Base-by-base conservation (phyloP, 2,797 vertebrate genomes). In the Lemur catta region DNA sequence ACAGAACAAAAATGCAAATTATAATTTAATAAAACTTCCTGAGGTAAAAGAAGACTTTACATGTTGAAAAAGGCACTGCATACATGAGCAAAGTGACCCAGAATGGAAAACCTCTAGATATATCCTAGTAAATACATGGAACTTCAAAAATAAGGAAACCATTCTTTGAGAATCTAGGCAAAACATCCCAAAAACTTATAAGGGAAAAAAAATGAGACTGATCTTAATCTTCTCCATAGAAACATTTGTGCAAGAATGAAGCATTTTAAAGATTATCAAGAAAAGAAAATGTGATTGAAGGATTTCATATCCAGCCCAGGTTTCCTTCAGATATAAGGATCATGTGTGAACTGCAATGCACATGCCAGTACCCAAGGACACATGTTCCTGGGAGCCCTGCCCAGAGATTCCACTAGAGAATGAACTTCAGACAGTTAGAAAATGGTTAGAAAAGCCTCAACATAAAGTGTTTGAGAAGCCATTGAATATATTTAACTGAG, bases 1-100 rank as follows among this genome's bases (percentile, higher is more conserved):
- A 91, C 50, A 55, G 87, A 87, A 91, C 57, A 35, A 69, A 79
- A 84, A 76, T 78, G 59, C n/a, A 61, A 84, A 87, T 78, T 76
- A 46, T 76, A 55, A 91, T 91, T 80, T 61, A 94, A 76, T 91
- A 87, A 76, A 88, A 87, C 80, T 90, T 89, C 75, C 26, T 0
- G 20, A 30, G 74, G 26, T 80, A 71, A 93, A 91, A 38, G 55
- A n/a, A 13, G 67, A 50, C 59, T 71, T 80, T 57, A 28, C 12
- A 18, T 55, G 9, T 35, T 50, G 48, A 59, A 82, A 93, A 87
- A 55, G 43, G 65, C 72, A 43, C 6, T 75, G 35, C 11, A 10
- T 17, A 30, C 20, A 10, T 17, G 46, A 59, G 28, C 55, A 78
- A 61, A 28, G 2, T 72, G 75, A 87, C 89, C 61, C 84, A 26